Conservation (phyloP, 1,140 invertebrate species). For the Anastrepha ludens region DNA sequence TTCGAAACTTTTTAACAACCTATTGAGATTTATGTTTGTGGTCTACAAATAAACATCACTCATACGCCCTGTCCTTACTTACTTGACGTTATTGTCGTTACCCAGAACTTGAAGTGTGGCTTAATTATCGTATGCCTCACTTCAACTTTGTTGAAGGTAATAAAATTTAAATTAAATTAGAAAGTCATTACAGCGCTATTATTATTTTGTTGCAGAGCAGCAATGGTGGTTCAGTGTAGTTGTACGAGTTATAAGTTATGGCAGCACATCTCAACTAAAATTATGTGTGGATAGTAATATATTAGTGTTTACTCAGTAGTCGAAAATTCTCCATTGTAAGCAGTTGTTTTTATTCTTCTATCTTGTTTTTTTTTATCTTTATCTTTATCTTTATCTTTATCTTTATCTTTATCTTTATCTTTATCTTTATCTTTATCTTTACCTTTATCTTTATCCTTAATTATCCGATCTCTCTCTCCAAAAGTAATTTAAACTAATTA, state of each 20-base stretch:
- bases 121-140: slow-evolving; percentile 12
- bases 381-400: too few species aligned
- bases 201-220: background rate
- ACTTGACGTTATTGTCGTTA: background rate
- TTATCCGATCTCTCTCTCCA: too few species aligned
- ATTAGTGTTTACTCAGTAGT: too few species aligned
- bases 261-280: background rate
- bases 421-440: too few species aligned
- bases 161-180: slow-evolving; percentile 40
- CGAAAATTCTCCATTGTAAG: too few species aligned
- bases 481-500: too few species aligned
- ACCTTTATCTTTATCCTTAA: too few species aligned
- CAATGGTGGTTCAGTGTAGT: background rate
- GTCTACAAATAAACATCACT: background rate
- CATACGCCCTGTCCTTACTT: background rate
- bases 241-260: background rate
- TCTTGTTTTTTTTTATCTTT: too few species aligned
- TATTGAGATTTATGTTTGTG: background rate
- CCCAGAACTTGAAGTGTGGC: background rate
- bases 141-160: slow-evolving; percentile 33
- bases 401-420: too few species aligned
- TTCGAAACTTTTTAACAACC: background rate
- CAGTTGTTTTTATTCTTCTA: too few species aligned
- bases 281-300: too few species aligned
- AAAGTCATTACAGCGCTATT: background rate